Evolutionary conservation across 2,797 vertebrate species (phyloP), one percentile per base, ranked within the genome.

Genomic region (Sebastes elongatus): DNA sequence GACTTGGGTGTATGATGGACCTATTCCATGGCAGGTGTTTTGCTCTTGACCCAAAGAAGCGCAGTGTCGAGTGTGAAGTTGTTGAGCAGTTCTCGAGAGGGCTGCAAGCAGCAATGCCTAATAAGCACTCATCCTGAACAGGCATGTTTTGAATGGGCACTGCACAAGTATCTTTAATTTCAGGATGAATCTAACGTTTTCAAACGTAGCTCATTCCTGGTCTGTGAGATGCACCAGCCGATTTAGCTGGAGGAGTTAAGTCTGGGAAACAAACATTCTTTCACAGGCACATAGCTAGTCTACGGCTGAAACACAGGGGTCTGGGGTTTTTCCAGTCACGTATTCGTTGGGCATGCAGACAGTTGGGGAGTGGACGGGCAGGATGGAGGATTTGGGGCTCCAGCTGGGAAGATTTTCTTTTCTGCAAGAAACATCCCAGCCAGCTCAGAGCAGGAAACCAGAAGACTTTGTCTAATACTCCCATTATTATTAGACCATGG

Each of bases 401-500:
- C 73, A 68, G 70, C 62, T 68, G 74, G 63, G 67, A 78, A 66
- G 46, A 71, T 68, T 71, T 81, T 77, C 70, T 81, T 16, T 64
- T 61, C 61, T 60, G 60, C 60, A 61, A 13, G 53, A 67, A 76
- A 49, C 70, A 68, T 67, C 35, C 27, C 56, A 60, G 74, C 32
- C 64, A 60, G 53, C 38, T 46, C 57, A 30, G 38, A 68, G 28
- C 52, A 57, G 59, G 49, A 78, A 61, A 62, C 55, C 22, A 62
- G 42, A 52, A 32, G 46, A 75, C 49, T 74, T 63, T 46, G 38
- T 30, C 42, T 32, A 67, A 74, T 53, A 20, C 71, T 71, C 46
- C n/a, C 60, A 35, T 35, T 35, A 10, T 53, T 77, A 59, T 38
- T 11, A 62, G 59, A 66, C 52, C 52, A n/a, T 7, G 23, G 4